Evolutionary conservation across 2,113 vertebrate genomes (phyloP), one percentile per base, ranked within the genome.

Genomic region (Kobus ellipsiprymnus): DNA sequence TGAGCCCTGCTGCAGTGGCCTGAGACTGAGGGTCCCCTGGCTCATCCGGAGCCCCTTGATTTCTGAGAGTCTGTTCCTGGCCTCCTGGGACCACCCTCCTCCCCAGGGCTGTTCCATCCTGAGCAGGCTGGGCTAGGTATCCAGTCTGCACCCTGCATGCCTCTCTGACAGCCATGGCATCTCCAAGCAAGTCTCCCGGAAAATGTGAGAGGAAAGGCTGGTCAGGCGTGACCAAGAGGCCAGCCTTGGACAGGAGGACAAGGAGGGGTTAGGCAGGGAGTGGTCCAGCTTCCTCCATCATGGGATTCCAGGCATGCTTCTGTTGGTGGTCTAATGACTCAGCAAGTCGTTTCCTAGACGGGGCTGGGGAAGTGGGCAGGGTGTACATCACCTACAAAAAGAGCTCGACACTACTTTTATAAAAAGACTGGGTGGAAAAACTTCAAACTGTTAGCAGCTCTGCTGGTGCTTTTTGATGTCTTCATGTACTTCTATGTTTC

Each of bases 401-500:
- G 50, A 6, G 10, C 60, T 19, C 23, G 2, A 1, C 2, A 3
- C 54, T 7, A 12, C 25, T 9, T 52, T n/a, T 2, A 50, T 11
- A 15, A 4, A 16, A 46, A 40, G 25, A 11, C 29, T 3, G 6
- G 33, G 2, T 13, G 46, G 50, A 6, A 59, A 27, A 23, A 17
- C 15, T 3, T 2, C 0, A 1, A 33, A 0, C 17, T 1, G 3
- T 19, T 25, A 5, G 11, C 0, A 36, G 46, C 3, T 11, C 23
- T 16, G 16, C 30, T 10, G 0, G 50, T 0, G 27, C 25, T 7
- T 62, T 44, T 1, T 4, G 82, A 12, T 1, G 0, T 21, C 48
- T 60, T 30, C 13, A 15, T 2, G 0, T 5, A 2, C 11, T n/a
- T 36, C 40, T 46, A 1, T 14, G 6, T 67, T 78, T 89, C 67